Percentiles rank a stretch among this genome's conserved stretches.
Conservation (phyloP, 2,797 vertebrate species). For the Sebastiscus albofasciatus region DNA sequence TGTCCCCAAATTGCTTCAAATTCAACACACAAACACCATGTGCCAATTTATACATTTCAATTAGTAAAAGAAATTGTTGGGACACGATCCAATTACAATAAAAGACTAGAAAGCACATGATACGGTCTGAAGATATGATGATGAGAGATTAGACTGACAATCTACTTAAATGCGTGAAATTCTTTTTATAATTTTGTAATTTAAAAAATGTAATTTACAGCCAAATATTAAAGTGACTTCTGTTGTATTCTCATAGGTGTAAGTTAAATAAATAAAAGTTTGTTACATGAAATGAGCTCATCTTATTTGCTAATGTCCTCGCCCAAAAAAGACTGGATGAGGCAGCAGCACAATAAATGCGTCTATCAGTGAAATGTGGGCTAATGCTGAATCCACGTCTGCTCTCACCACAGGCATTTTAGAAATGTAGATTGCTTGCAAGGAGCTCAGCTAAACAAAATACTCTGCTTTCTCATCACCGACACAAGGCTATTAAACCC, state of each 20-base stretch:
- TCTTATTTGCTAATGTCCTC: not conserved
- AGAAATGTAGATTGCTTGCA: constrained; percentile 56
- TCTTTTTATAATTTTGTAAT: no score
- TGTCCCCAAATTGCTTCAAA: not conserved
- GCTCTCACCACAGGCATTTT: constrained; percentile 58
- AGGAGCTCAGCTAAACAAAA: constrained; percentile 54
- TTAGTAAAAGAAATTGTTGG: constrained; percentile 18
- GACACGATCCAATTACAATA: constrained; percentile 21
- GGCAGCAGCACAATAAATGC: constrained; percentile 25
- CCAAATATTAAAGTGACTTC: not conserved
- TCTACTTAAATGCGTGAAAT: not conserved
- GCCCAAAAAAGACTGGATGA: not conserved
- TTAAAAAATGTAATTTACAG: no score
- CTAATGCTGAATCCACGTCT: constrained; percentile 59
- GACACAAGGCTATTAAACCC: constrained; percentile 35
- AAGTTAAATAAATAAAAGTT: not conserved
- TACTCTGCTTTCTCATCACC: constrained; percentile 53
- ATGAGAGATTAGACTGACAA: not conserved
- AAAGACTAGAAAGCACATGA: constrained; percentile 13
- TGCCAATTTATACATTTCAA: constrained; percentile 26
- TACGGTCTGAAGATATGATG: not conserved
- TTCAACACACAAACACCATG: not conserved
- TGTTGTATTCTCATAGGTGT: not conserved
- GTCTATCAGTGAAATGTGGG: constrained; percentile 32
- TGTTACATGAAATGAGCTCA: not conserved